A percentile compares a stretch with the other conserved stretches of the same genome.
These are phyloP conservation scores for Brachionus calyciflorus DNA, from an alignment of 1,140 invertebrate species.

Conservation along the genomic window DNA sequence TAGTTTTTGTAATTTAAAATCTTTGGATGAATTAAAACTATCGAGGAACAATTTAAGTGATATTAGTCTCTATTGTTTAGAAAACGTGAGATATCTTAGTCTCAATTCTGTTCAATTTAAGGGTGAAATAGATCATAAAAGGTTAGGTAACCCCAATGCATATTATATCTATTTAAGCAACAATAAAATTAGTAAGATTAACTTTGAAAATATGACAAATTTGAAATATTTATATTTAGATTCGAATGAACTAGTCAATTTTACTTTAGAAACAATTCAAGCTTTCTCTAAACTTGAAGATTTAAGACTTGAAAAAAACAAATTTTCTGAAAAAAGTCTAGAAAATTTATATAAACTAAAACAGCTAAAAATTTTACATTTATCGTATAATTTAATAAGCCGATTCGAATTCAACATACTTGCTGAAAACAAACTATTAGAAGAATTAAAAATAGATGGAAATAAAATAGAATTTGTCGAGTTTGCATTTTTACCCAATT, in stretches of 20 bases:
- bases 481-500: background rate
- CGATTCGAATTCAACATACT: background rate
- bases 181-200: background rate
- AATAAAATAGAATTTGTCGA: background rate
- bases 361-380: background rate
- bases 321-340: background rate
- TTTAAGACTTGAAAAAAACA: background rate
- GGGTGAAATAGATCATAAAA: background rate
- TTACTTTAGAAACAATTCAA: background rate
- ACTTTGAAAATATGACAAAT: slow-evolving; percentile 8
- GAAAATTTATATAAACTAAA: background rate
- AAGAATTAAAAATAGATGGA: background rate
- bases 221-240: background rate
- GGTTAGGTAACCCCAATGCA: background rate
- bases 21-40: background rate
- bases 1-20: background rate
- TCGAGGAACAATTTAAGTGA: background rate
- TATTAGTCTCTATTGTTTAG: background rate
- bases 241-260: background rate
- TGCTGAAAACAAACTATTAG: background rate
- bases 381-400: background rate
- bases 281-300: background rate
- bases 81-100: background rate
- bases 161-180: background rate
- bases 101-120: background rate